A percentile compares a stretch with the other conserved stretches of the same genome.
These are phyloP conservation scores for Poecilia gillii DNA, from an alignment of 2,797 vertebrate species.

Conservation along the genomic window DNA sequence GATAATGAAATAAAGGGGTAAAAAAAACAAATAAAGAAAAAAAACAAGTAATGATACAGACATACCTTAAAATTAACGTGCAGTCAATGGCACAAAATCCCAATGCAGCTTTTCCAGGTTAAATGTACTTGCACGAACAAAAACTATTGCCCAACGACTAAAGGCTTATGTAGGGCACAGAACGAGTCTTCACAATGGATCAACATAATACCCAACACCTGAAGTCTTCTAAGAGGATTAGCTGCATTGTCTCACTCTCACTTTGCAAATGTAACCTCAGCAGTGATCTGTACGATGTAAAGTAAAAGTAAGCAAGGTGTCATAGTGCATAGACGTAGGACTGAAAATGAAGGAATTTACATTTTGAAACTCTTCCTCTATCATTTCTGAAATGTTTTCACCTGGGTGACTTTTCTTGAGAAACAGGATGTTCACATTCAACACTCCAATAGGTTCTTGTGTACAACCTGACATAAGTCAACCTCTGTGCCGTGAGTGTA, in stretches of 20 bases:
- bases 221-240: constrained; percentile 93
- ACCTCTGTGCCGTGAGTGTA: neutral
- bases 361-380: neutral
- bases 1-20: neutral
- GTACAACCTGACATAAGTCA: neutral
- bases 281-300: constrained; percentile 35
- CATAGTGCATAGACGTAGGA: neutral
- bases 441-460: neutral
- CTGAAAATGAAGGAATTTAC: neutral
- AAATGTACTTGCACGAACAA: constrained; percentile 39
- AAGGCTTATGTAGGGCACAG: constrained; percentile 83
- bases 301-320: neutral
- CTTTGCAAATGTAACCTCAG: constrained; percentile 62
- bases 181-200: constrained; percentile 85
- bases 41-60: constrained; percentile 1
- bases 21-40: constrained; percentile 4
- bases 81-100: constrained; percentile 19
- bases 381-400: neutral
- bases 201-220: constrained; percentile 91
- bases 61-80: constrained; percentile 55
- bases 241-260: constrained; percentile 77
- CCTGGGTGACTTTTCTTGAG: neutral
- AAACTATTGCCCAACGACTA: constrained; percentile 71
- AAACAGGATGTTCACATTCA: neutral
- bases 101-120: constrained; percentile 48